Evolutionary conservation across 2,888 invertebrate species (phyloP), one percentile per base, ranked within the genome.

Genomic region (Drosophila nigricruria): DNA sequence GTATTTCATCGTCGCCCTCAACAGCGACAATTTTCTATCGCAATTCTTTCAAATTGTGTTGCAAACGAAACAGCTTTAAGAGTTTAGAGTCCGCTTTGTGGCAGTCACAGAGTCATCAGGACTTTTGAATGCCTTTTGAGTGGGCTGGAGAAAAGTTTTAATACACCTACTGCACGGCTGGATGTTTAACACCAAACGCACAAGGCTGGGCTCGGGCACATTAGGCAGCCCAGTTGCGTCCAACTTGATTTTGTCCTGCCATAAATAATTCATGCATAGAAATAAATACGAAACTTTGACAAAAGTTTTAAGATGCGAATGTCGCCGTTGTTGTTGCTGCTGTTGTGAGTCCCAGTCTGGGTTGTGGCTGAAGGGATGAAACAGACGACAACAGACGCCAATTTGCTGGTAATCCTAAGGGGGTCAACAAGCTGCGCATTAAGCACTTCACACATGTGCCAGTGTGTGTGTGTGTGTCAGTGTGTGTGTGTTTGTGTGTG

Each of bases 181-280:
- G 47, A 18, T 52, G 63, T 30, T 64, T 61, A 64, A 69, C 79
- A 73, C 76, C 81, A 70, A 60, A 64, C 23, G 63, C 59, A 57
- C 38, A 53, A 34, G 1, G 36, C 47, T 9, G 23, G 52, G 47
- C 45, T 54, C 58, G 45, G 64, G 50, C 61, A 59, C 70, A 79
- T 71, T 79, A 72, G 72, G 58, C 68, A 45, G 40, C 43, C 65
- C 68, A 75, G 63, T 74, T 59, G 70, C n/a, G 67, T 68, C 54
- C 63, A 56, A 42, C 59, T 36, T 25, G 49, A 70, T 68, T 75
- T 79, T 72, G 81, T 73, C 42, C 64, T 27, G 47, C 47, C 79
- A 81, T 85, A 86, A 82, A 88, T 85, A 81, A 85, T 88, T 85
- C 88, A 85, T 77, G 88, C 88, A 69, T 81, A 72, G 77, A 81